phyloP scores from a whole-genome alignment of 2,113 vertebrate species.

The Rhinolophus ferrumequinum region DNA sequence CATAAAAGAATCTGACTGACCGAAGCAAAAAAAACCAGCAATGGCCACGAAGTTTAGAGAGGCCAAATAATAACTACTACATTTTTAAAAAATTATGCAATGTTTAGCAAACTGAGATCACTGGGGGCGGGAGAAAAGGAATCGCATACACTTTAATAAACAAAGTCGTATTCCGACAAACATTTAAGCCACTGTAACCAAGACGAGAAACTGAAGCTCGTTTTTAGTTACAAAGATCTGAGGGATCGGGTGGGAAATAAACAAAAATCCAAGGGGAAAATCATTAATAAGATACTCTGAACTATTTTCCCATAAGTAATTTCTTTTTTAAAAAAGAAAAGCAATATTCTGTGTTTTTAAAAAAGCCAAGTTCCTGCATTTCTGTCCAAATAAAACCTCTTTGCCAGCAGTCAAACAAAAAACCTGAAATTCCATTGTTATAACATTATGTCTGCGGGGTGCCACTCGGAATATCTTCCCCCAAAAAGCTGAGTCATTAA shows the following conservation, averaged over 20 bases:
- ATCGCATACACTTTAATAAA: conserved; percentile 67
- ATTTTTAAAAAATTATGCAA: conserved; percentile 64
- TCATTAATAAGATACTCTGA: conserved; percentile 67
- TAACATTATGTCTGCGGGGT: conserved; percentile 46
- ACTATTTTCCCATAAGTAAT: conserved; percentile 74
- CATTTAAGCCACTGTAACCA: conserved; percentile 50
- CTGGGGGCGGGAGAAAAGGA: conserved; percentile 24
- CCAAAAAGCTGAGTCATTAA: conserved; percentile 28
- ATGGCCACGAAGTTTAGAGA: conserved; percentile 5
- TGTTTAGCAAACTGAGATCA: conserved; percentile 73
- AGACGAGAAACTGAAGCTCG: conserved; percentile 13
- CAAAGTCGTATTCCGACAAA: conserved; percentile 72
- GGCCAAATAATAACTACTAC: conserved; percentile 55
- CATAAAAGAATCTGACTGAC: conserved; percentile 55
- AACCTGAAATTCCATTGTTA: conserved; percentile 59
- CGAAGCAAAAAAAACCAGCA: conserved; percentile 1
- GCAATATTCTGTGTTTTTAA: not conserved
- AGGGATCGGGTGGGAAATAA: conserved; percentile 65
- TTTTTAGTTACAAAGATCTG: conserved; percentile 74
- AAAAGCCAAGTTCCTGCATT: conserved; percentile 55
- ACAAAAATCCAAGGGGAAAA: conserved; percentile 64
- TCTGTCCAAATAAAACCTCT: conserved; percentile 58
- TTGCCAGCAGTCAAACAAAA: conserved; percentile 56
- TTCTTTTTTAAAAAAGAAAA: conserved; percentile 11
- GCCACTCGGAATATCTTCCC: conserved; percentile 47